Evolutionary conservation across 1,140 invertebrate genomes (phyloP), one percentile per base, ranked within the genome.

Genomic region (Drosophila biarmipes): DNA sequence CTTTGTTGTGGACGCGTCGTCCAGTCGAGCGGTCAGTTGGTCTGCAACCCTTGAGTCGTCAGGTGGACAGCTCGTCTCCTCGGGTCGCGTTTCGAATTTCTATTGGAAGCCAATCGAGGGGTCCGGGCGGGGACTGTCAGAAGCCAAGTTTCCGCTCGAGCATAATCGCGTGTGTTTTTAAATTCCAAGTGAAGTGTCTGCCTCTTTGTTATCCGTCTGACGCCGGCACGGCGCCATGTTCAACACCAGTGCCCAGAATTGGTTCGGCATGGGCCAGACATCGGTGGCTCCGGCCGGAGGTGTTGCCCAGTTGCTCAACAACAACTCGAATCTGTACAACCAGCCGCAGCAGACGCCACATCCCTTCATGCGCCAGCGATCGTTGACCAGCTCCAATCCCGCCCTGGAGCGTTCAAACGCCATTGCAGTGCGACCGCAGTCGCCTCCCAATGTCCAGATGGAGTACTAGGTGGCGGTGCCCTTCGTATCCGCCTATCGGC

Each of bases 391-490:
- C 45, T 92, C 91, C n/a, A 92, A 92, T 87, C 80, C 87, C 24
- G 62, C 76, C 17, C 52, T 91, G 52, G 91, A 90, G 34, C 77
- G 91, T 6, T 42, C 35, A 6, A 61, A 29, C 11, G 58, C 82
- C 3, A 10, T 81, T 5, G 46, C 78, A 7, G 1, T 66, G 19
- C 57, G 66, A 15, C 80, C 77, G 24, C 84, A 78, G 56, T 85
- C 85, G 21, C 87, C 78, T 21, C 51, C 74, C 34, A 90, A 90
- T 64, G 51, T 91, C 49, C 91, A 92, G 48, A 90, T 92, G 54
- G 80, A 92, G 49, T 92, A 92, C 53, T 90, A 92, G 62, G 80
- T 92, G 37, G 73, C 91, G 1, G 79, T 92, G 51, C 91, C 91
- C 21, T 76, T 92, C 57, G 68, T 91, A 15, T 86, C 86, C 35